Conservation (phyloP, 2,113 vertebrate species). For the Sapajus apella region DNA sequence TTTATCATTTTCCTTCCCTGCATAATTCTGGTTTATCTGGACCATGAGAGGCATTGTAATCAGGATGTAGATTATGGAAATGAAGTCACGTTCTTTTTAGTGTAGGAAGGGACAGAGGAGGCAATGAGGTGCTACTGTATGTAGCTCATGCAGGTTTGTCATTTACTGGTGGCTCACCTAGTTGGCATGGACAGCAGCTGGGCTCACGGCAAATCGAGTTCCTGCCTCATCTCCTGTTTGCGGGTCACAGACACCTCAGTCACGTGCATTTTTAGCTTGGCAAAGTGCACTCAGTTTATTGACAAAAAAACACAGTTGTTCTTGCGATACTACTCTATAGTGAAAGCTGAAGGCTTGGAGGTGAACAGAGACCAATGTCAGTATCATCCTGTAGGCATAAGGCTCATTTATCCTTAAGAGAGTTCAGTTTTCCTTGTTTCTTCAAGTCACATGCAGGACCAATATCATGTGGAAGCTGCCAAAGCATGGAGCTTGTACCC, state of each 20-base stretch:
- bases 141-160: background rate
- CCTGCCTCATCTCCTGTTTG: background rate
- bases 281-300: background rate
- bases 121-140: background rate
- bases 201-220: background rate
- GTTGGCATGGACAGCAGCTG: accelerated
- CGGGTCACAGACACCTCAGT: background rate
- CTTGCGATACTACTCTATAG: accelerated
- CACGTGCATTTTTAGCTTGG: background rate
- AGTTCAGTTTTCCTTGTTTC: background rate
- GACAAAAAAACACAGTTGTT: background rate
- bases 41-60: background rate
- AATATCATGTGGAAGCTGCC: too few species aligned
- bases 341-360: background rate
- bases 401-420: background rate
- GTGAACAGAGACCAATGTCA: background rate
- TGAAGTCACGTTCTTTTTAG: background rate
- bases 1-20: background rate
- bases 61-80: background rate
- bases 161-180: background rate
- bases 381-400: too few species aligned
- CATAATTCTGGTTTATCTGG: background rate
- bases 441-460: too few species aligned
- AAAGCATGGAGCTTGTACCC: too few species aligned
- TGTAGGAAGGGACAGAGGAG: background rate